Conservation (phyloP, 2,113 vertebrate species). For the Catharus bicknelli region DNA sequence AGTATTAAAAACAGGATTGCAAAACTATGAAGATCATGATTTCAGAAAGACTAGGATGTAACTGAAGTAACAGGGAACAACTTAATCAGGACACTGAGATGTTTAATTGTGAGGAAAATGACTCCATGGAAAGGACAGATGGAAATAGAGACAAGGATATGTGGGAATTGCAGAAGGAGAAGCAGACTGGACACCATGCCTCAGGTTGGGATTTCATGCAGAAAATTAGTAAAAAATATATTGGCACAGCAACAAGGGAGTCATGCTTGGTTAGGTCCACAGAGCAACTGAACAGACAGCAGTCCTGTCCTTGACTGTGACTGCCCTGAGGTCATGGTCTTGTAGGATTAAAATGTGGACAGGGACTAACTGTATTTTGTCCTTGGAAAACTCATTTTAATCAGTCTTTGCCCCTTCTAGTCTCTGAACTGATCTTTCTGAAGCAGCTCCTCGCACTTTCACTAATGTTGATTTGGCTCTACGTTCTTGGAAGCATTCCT, state of each 20-base stretch:
- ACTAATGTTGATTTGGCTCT: neutral
- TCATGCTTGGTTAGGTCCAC: conserved; percentile 22
- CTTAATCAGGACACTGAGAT: conserved; percentile 49
- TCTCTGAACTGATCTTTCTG: neutral
- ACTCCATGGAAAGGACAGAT: conserved; percentile 41
- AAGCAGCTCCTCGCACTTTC: neutral
- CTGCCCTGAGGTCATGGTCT: neutral
- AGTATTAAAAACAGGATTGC: conserved; percentile 44
- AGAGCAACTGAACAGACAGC: conserved; percentile 18
- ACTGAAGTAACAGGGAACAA: conserved; percentile 50
- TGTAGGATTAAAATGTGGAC: neutral
- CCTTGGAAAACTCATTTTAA: neutral
- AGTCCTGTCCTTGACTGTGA: conserved; percentile 23
- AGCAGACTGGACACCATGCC: neutral
- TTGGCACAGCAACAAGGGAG: conserved; percentile 1
- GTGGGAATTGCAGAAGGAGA: neutral
- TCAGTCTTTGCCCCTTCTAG: neutral
- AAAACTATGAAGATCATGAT: conserved; percentile 37
- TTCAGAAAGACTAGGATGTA: conserved; percentile 54
- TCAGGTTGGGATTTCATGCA: conserved; percentile 40
- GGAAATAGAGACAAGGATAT: neutral
- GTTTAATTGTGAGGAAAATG: conserved; percentile 65
- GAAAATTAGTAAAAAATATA: conserved; percentile 51
- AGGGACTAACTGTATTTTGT: neutral
- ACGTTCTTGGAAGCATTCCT: neutral